Evolutionary conservation across 2,888 invertebrate species (phyloP), one percentile per base, ranked within the genome.

Genomic region (Nomada lathburiana): DNA sequence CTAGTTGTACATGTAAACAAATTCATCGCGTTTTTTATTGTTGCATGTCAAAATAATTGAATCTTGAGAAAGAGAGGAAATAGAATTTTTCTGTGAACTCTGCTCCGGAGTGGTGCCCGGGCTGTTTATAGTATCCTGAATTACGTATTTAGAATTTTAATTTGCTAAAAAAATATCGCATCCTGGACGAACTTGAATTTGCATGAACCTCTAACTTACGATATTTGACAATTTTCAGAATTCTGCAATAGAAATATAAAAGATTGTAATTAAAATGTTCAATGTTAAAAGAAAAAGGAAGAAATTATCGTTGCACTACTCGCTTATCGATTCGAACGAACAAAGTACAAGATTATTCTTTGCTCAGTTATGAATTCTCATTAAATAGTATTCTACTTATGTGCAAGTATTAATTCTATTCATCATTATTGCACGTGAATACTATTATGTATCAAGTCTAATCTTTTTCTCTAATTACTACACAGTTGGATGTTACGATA

Each of bases 101-200:
- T 80, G 62, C 23, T 79, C 55, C 62, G 80, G 80, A 80, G 80
- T 80, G 80, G 80, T 80, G 80, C 67, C 67, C 59, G 71, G 80
- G 80, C 29, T 71, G 47, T 65, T 53, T 23, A 59, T 47, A 18
- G 23, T 79, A 77, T 29, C 64, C 20, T 63, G 50, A 42, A 57
- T 70, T 77, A 50, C 47, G 50, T 63, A 18, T 3, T 44, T 13
- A 47, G 18, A 69, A 70, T 36, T 59, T 53, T 65, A 71, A 36
- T 72, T 36, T 23, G 29, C 26, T 80, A 65, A 20, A 78, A 80
- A 52, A 29, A 44, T 52, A 52, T 63, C 44, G 36, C 63, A 77
- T 70, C 59, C 79, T 78, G 80, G 79, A 80, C 80, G 79, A 80
- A 80, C 79, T 53, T 63, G 9, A 36, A 29, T 13, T 18, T 20